Evolutionary conservation across 1,140 invertebrate species (phyloP), one percentile per base, ranked within the genome.

Genomic region (Nymphalis io): DNA sequence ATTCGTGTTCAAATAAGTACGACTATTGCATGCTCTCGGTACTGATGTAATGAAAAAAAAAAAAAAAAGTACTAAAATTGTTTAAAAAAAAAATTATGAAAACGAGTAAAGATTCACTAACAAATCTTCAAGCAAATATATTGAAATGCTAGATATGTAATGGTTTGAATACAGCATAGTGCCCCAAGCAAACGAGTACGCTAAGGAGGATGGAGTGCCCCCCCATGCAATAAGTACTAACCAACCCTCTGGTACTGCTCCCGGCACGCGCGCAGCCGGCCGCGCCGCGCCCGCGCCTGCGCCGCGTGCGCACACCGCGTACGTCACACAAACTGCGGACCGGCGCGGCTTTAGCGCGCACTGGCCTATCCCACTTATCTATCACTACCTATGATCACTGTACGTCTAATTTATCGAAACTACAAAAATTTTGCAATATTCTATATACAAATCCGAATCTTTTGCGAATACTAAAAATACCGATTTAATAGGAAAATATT

Each of bases 181-280:
- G 40, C 2, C 2, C 40, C 40, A 15, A 44, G 3, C 0, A 16
- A 8, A 27, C 5, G 2, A 27, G 2, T 27, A 27, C 23, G 5
- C 23, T 27, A 27, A 27, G 23, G 23, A 27, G 48, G 15, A 16
- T 40, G 23, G n/a, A n/a, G n/a, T n/a, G n/a, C n/a, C n/a, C n/a
- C n/a, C n/a, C n/a, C 18, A 3, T 68, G 48, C 51, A 51, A 18
- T 79, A 80, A 79, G 92, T 89, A 92, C 95, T 96, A 96, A 96
- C 95, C 95, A 94, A 96, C 95, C 92, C 96, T 94, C 90, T 96
- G 95, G 93, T 96, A 96, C 85, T 95, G 94, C 91, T 95, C 95
- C 93, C 94, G 95, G 90, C 95, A 86, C 39, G 81, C 78, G 51
- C 85, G 88, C 58, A 71, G 73, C 60, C 77, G 81, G 63, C 78